Percentiles rank a stretch among this genome's conserved stretches.
Evolutionary conservation across 2,888 invertebrate genomes (phyloP).

Genomic region (Emesis furor): DNA sequence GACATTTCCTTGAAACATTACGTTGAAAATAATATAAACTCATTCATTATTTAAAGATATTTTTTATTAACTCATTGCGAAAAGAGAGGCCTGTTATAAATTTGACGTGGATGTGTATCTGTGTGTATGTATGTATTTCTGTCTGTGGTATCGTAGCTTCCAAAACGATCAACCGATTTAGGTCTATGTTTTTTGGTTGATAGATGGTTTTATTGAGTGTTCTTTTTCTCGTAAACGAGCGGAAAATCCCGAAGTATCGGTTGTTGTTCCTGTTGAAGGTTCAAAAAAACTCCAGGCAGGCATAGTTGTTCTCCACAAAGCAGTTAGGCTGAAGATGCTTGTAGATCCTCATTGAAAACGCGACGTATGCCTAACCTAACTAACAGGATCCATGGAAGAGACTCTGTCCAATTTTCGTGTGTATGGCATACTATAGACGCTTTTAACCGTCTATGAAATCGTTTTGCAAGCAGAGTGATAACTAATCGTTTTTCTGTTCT

Average conservation of each 20-base stretch:
- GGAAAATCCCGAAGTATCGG: background rate
- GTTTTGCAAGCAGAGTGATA: constrained; percentile 73
- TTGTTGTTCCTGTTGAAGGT: background rate
- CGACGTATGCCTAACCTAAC: background rate
- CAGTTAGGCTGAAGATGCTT: background rate
- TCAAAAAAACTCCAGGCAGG: background rate
- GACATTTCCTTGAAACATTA: too few species aligned
- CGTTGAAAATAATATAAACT: too few species aligned
- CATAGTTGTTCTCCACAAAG: background rate
- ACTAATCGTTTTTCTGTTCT: constrained; percentile 69
- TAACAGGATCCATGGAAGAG: constrained; percentile 49
- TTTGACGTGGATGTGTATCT: too few species aligned
- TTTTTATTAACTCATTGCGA: too few species aligned
- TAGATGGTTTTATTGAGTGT: too few species aligned
- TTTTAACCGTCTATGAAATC: constrained; percentile 50
- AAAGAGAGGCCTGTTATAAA: too few species aligned
- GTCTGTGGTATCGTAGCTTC: too few species aligned
- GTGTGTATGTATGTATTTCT: too few species aligned
- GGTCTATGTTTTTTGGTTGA: too few species aligned
- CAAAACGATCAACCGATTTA: too few species aligned
- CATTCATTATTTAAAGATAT: too few species aligned
- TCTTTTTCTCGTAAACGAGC: background rate
- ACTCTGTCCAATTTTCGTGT: constrained; percentile 56
- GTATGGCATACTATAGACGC: constrained; percentile 53
- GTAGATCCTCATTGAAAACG: background rate